phyloP scores from a whole-genome alignment of 2,888 invertebrate species.

The Dromius quadrimaculatus region DNA sequence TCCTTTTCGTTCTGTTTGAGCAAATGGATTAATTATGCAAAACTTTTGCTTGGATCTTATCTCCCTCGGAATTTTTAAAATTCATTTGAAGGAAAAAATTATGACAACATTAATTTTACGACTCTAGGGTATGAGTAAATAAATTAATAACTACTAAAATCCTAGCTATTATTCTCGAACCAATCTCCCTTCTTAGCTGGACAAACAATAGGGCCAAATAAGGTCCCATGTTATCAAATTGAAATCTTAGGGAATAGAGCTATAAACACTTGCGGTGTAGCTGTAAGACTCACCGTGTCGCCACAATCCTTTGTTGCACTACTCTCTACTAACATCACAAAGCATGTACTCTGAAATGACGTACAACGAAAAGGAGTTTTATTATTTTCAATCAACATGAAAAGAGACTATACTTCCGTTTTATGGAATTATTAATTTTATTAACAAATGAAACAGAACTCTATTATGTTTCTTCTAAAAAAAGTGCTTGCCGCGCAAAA shows the following conservation, averaged over 20 bases:
- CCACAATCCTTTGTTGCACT: constrained; percentile 40
- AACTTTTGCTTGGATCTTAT: constrained; percentile 40
- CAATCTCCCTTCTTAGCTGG: constrained; percentile 5
- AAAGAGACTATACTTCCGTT: too few species aligned
- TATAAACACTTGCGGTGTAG: constrained; percentile 51
- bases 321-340: neutral
- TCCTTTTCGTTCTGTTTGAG: constrained; percentile 9
- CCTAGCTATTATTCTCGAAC: too few species aligned
- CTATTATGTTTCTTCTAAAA: constrained; percentile 31
- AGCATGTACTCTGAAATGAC: constrained; percentile 17
- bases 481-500: constrained; percentile 29
- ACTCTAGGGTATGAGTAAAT: too few species aligned
- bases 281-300: constrained; percentile 32
- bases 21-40: constrained; percentile 45
- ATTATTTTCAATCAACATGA: constrained; percentile 21
- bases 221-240: constrained; percentile 50
- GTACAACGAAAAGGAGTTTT: neutral
- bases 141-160: too few species aligned
- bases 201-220: constrained; percentile 31
- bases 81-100: constrained; percentile 25
- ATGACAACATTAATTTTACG: too few species aligned
- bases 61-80: constrained; percentile 21
- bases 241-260: constrained; percentile 50
- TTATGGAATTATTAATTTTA: too few species aligned
- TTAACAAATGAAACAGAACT: constrained; percentile 32